A percentile compares a stretch with the other conserved stretches of the same genome.
phyloP scores from a whole-genome alignment of 2,888 invertebrate genomes.

The Heliconius aoede region DNA sequence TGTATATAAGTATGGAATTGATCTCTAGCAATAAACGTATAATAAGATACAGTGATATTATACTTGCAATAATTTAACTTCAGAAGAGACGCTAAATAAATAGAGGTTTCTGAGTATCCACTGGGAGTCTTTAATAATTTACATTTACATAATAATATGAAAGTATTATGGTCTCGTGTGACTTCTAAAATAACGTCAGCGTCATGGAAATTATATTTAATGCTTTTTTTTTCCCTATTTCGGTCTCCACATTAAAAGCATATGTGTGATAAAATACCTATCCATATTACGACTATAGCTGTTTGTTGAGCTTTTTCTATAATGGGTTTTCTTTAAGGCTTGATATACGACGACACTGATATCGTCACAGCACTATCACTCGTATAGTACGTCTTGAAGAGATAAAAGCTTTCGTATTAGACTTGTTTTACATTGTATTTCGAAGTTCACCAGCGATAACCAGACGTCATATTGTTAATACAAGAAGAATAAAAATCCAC shows the following conservation, averaged over 20 bases:
- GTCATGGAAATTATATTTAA: constrained; percentile 15
- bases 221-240: constrained; percentile 22
- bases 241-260: constrained; percentile 32
- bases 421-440: background rate
- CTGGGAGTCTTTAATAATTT: constrained; percentile 21
- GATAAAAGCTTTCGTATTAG: background rate
- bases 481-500: too few species aligned
- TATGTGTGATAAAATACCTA: constrained; percentile 37
- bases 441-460: too few species aligned
- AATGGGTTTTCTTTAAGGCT: constrained; percentile 32
- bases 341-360: constrained; percentile 32
- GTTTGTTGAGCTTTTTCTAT: constrained; percentile 34
- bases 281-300: constrained; percentile 26
- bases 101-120: background rate
- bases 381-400: background rate
- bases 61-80: background rate
- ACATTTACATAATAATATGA: constrained; percentile 25
- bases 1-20: too few species aligned
- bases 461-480: too few species aligned
- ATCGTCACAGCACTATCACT: background rate
- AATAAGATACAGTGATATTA: background rate
- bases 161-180: constrained; percentile 14
- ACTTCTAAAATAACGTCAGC: constrained; percentile 13
- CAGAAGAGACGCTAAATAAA: background rate
- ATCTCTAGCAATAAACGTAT: background rate